phyloP scores from a whole-genome alignment of 2,113 vertebrate species.

The Serilophus lunatus region DNA sequence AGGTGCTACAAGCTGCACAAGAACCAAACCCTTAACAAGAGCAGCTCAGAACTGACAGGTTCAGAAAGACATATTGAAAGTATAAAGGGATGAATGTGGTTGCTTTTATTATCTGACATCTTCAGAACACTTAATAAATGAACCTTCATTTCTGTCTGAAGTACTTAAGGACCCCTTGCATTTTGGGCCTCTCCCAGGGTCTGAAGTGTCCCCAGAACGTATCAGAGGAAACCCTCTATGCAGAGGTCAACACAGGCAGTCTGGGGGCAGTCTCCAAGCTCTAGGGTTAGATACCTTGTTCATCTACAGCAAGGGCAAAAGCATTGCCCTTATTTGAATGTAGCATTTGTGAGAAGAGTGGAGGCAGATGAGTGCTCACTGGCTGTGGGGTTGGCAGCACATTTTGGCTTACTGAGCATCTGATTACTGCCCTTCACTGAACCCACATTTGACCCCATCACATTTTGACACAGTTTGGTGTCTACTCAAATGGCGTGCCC shows the following conservation, averaged over 20 bases:
- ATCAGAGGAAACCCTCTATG: too few species aligned
- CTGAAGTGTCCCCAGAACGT: neutral
- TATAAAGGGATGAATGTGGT: neutral
- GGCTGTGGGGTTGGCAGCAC: neutral
- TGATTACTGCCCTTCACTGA: neutral
- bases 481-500: neutral
- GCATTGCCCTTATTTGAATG: neutral
- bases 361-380: neutral
- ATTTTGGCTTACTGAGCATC: fast-evolving
- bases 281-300: neutral
- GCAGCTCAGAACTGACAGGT: neutral
- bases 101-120: neutral
- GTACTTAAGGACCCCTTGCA: neutral
- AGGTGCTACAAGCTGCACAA: fast-evolving
- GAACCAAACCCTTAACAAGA: neutral
- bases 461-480: neutral
- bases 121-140: neutral
- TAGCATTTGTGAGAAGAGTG: neutral
- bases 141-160: neutral
- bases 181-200: neutral
- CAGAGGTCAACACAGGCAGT: neutral
- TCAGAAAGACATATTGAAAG: neutral
- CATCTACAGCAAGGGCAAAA: neutral
- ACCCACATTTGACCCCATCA: neutral
- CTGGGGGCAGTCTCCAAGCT: neutral